Base-by-base conservation (phyloP, 2,888 invertebrate genomes). In the Hirtodrosophila histrioides region DNA sequence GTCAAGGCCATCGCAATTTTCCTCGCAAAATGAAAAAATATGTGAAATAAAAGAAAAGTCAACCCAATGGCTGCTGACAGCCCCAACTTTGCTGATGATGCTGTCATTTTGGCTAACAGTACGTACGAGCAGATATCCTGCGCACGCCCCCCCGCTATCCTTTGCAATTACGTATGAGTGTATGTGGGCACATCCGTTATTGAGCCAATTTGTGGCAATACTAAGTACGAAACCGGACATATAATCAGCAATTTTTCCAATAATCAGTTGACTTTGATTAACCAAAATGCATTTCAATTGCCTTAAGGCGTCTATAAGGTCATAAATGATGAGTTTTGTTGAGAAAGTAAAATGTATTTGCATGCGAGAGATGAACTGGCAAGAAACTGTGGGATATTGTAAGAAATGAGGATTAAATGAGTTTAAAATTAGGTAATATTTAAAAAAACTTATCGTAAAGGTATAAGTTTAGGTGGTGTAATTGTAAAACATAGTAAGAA, bases 1-100 rank as follows among this genome's bases (percentile, higher is more conserved):
- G 58, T 45, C 88, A 86, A 84, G 84, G 88, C 62, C 75, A 63
- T 55, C 44, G 41, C 51, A 29, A 69, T 57, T 53, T 37, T 57
- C 50, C 57, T 2, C 31, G 51, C 24, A 23, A 54, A 36, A 40
- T 7, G 36, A 60, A 50, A 39, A 51, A 57, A 17, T 29, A 43
- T 56, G 57, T 29, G 33, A 44, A 55, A 33, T 46, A 69, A 58
- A 55, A 17, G 17, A 17, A 35, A 43, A 31, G 35, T n/a, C 31
- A 23, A 50, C 48, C 35, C 45, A 62, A 54, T 23, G 39, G 39
- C 70, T 37, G 64, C 43, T 61, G 73, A 72, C 64, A 75, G 60
- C 37, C 53, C 31, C 71, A 66, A 57, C 29, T 55, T 36, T 58
- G 54, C 50, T 53, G 58, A 62, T 67, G 71, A 44, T 62, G 66